Evolutionary conservation across 2,113 vertebrate genomes (phyloP).

Genomic region (Phoenicopterus ruber): DNA sequence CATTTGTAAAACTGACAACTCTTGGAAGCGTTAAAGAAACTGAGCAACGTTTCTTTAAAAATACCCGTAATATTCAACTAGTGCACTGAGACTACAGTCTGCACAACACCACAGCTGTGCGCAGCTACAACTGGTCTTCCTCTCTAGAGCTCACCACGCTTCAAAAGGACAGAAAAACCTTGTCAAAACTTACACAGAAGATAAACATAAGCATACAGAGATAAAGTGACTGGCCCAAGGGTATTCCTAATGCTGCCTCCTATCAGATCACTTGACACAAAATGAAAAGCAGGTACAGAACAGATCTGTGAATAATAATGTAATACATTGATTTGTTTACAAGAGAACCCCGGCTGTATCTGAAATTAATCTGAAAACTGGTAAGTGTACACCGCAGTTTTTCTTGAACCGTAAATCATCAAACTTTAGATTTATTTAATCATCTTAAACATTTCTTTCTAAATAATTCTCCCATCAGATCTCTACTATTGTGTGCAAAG

Average conservation of each 20-base stretch:
- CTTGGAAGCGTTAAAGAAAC: not conserved
- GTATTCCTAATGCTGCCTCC: not conserved
- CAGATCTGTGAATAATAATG: conserved; percentile 37
- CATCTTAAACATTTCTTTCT: not conserved
- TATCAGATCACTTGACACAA: conserved; percentile 22
- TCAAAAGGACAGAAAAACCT: conserved; percentile 19
- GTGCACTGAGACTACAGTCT: not conserved
- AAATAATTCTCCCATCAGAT: not conserved
- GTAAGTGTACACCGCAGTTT: not conserved
- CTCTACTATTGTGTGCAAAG: not conserved
- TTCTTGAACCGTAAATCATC: not conserved
- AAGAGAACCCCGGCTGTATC: not conserved
- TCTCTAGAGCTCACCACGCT: not conserved
- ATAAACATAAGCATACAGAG: conserved; percentile 20
- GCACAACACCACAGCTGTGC: not conserved
- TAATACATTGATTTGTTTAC: conserved; percentile 32
- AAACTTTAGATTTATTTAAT: not conserved
- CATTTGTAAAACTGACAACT: not conserved
- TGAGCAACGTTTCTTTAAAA: not conserved
- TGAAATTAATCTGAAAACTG: conserved; percentile 15
- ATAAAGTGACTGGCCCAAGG: conserved; percentile 27
- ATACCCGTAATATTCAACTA: not conserved
- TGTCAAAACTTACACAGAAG: conserved; percentile 19
- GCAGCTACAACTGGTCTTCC: not conserved
- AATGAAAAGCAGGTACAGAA: conserved; percentile 40